Evolutionary conservation across 2,797 vertebrate genomes (phyloP).

Genomic region (Syndactyla subalaris): DNA sequence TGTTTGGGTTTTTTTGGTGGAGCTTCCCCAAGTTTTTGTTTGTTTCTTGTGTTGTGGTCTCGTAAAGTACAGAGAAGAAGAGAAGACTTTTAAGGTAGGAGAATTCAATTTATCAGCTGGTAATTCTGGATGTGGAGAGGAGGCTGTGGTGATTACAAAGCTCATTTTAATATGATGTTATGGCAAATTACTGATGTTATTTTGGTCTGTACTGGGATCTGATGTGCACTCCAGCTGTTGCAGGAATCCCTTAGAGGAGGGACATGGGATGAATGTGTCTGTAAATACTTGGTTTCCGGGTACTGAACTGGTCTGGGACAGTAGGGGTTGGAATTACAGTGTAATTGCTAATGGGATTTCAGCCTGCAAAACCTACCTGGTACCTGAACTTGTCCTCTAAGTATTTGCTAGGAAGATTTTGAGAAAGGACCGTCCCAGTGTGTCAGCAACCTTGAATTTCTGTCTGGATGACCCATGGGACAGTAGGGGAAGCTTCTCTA

Average conservation of each 20-base stretch:
- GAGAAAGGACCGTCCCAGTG: neutral
- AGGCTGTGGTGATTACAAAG: neutral
- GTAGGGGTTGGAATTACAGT: neutral
- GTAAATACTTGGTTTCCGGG: neutral
- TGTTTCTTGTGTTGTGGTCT: neutral
- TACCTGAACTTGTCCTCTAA: neutral
- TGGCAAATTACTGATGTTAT: fast-evolving
- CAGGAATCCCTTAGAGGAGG: neutral
- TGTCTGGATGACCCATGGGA: neutral
- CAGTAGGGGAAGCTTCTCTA: neutral
- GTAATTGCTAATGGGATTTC: neutral
- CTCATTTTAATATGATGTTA: neutral
- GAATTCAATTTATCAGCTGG: neutral
- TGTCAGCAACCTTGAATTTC: neutral
- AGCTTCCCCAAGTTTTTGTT: neutral
- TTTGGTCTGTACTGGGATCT: fast-evolving
- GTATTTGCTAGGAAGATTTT: neutral
- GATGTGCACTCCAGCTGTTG: neutral
- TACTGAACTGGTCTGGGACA: neutral
- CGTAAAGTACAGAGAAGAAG: neutral
- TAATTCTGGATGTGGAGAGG: neutral
- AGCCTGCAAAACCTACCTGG: neutral
- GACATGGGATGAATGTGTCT: fast-evolving
- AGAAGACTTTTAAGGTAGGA: neutral
- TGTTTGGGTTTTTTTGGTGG: neutral